phyloP scores from a whole-genome alignment of 2,797 vertebrate genomes.

The Pseudochirops corinnae region DNA sequence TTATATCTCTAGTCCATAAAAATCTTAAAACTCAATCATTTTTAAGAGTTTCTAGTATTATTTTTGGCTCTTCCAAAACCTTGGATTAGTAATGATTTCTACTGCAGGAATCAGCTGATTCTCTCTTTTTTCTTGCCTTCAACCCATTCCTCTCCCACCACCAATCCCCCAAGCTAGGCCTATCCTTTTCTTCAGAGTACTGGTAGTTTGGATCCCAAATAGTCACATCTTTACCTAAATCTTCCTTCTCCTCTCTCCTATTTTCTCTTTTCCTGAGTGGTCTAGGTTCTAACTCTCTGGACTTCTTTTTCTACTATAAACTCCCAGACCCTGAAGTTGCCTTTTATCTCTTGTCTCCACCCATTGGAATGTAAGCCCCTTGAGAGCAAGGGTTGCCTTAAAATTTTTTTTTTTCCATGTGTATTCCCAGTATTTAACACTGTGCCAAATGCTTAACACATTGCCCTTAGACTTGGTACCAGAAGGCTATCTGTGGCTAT shows the following conservation, averaged over 20 bases:
- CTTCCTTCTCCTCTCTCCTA: neutral
- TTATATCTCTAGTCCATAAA: neutral
- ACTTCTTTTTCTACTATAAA: neutral
- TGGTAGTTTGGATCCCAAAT: neutral
- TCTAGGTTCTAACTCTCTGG: neutral
- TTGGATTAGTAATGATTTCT: slow-evolving; percentile 74
- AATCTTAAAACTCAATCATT: neutral
- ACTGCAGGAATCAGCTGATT: slow-evolving; percentile 44
- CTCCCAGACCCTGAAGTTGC: neutral
- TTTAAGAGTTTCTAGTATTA: neutral
- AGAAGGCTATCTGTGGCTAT: neutral
- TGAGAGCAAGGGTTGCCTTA: neutral
- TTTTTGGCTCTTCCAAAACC: slow-evolving; percentile 52
- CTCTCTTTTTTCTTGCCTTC: slow-evolving; percentile 26
- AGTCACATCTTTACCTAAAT: slow-evolving; percentile 40
- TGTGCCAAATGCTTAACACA: neutral
- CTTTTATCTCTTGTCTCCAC: neutral
- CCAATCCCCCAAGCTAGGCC: neutral
- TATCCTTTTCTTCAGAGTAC: slow-evolving; percentile 31
- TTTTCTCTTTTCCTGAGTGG: neutral
- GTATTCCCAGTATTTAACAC: neutral
- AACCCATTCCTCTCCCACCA: neutral
- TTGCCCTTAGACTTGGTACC: neutral
- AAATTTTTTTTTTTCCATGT: neutral
- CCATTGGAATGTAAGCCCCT: neutral